phyloP scores from a whole-genome alignment of 2,113 vertebrate species.

The Grammomys surdaster region DNA sequence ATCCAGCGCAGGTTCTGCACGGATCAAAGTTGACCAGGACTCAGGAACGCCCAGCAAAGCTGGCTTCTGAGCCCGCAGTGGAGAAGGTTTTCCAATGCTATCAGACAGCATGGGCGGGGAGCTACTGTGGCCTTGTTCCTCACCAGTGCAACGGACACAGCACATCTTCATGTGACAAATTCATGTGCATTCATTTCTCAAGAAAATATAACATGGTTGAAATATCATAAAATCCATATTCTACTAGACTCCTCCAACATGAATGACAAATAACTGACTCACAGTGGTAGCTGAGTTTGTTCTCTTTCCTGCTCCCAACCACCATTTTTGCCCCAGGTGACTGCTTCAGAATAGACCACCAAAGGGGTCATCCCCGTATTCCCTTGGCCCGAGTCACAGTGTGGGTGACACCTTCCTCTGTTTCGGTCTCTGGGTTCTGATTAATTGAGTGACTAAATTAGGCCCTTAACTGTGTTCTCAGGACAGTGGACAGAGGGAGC shows the following conservation, averaged over 20 bases:
- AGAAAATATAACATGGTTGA: background rate
- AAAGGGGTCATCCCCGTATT: background rate
- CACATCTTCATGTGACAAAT: background rate
- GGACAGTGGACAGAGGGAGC: background rate
- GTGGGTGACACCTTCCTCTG: background rate
- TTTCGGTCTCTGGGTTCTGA: background rate
- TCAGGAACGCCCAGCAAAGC: background rate
- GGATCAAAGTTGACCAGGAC: fast-evolving
- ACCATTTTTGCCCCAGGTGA: background rate
- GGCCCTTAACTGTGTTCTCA: background rate
- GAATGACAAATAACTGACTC: background rate
- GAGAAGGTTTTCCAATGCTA: background rate
- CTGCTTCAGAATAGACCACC: background rate
- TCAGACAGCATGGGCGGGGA: background rate
- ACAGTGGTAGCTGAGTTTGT: background rate
- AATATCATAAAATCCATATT: conserved; percentile 13
- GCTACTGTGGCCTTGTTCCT: background rate
- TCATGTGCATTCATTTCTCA: background rate
- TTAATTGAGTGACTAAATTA: conserved; percentile 18
- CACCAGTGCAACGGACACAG: background rate
- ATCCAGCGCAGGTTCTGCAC: conserved; percentile 96
- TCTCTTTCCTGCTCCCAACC: no score
- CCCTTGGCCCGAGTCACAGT: background rate
- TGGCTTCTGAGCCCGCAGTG: background rate
- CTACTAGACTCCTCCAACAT: background rate